Evolutionary conservation across 1,140 invertebrate genomes (phyloP), one percentile per base, ranked within the genome.

Genomic region (Drosophila melanica): DNA sequence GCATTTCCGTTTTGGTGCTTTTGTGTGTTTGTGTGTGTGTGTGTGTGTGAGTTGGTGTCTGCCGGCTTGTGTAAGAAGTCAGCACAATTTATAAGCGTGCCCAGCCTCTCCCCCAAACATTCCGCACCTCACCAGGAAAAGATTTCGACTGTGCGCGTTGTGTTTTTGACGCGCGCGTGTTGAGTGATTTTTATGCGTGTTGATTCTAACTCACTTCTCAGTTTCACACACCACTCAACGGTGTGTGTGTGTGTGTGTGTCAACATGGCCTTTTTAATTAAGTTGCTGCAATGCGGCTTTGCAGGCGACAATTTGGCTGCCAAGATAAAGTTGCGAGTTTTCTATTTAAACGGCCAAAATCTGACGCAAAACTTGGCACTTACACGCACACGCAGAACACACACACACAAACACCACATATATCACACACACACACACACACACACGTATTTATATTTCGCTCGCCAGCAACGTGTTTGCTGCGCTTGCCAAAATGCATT

Each of bases 1-100:
- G 79, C 75, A 74, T 76, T 89, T 87, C 84, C 79, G 67, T 70
- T 82, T 82, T 51, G 76, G 84, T 67, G 67, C 75, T 82, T 77
- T 70, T 85, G 45, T 51, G 60, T 35, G 4, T 54, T 10, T 45
- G 27, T 57, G 1, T 82, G 63, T 72, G 42, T 60, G 11, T 41
- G 35, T 51, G 33, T 12, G 53, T 10, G 0, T 18, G 51, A 57
- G 55, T 41, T 50, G n/a, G 51, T 63, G 48, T 45, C 44, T 41
- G 76, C 47, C 72, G 79, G 66, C 68, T 68, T 86, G 45, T 81
- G 75, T 78, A 70, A 87, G 69, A 53, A 86, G 78, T 62, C 47
- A 57, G 59, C 45, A 66, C 82, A 81, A 87, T 85, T 81, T 85
- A 81, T 78, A 75, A 30, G 39, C 64, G 20, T 23, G 20, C 20